Percentiles rank a stretch among this genome's conserved stretches.
These are phyloP conservation scores for Menidia menidia DNA, from an alignment of 2,797 vertebrate genomes.

Conservation along the genomic window DNA sequence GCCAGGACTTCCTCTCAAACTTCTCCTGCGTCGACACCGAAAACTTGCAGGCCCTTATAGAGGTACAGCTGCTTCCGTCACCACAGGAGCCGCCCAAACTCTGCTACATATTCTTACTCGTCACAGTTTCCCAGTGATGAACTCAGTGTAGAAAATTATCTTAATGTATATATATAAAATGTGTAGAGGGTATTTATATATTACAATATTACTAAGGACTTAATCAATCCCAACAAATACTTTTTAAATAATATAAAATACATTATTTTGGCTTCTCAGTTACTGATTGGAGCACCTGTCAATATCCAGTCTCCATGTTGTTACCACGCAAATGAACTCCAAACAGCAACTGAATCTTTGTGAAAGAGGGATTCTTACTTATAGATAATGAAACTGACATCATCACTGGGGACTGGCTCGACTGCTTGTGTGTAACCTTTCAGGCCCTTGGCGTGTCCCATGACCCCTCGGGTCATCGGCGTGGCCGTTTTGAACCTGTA, in stretches of 20 bases:
- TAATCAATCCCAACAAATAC: too few species aligned
- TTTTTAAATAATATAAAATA: not conserved
- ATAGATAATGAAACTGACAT: slow-evolving; percentile 5
- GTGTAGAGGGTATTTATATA: not conserved
- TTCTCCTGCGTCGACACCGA: slow-evolving; percentile 83
- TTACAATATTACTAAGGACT: not conserved
- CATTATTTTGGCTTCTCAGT: not conserved
- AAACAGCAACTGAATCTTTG: slow-evolving; percentile 8
- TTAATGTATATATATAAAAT: too few species aligned
- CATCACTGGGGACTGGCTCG: not conserved
- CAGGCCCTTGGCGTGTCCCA: not conserved
- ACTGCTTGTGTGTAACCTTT: not conserved
- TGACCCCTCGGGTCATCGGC: slow-evolving; percentile 1
- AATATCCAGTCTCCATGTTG: slow-evolving; percentile 6
- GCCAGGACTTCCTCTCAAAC: slow-evolving; percentile 79
- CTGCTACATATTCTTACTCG: not conserved
- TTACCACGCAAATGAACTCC: slow-evolving; percentile 30
- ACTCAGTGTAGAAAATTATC: too few species aligned
- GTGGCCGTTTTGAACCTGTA: too few species aligned
- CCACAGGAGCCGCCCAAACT: not conserved
- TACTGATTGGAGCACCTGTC: not conserved
- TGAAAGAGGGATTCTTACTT: slow-evolving; percentile 3
- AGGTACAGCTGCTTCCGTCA: slow-evolving; percentile 72
- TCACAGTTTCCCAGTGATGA: too few species aligned
- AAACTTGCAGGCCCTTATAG: slow-evolving; percentile 81